Evolutionary conservation across 35 echinoderm and acorn worm species (phyloP).

Genomic region (Ptychodera flava): DNA sequence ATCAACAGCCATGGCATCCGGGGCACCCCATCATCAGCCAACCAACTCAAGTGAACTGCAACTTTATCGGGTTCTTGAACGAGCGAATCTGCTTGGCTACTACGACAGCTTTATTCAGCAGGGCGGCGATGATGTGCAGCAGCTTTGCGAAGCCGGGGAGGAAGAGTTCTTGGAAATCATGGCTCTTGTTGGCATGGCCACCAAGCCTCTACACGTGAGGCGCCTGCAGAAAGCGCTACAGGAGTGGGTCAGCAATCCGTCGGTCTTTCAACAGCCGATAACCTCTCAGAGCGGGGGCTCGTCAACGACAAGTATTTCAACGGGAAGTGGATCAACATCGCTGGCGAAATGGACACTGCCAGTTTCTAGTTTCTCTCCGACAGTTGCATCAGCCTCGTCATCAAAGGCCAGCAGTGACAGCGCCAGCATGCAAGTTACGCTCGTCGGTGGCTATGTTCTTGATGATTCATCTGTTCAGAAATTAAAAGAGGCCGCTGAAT

Average conservation of each 20-base stretch:
- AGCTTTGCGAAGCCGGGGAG: constrained; percentile 88
- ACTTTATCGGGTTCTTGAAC: constrained; percentile 68
- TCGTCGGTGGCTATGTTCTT: neutral
- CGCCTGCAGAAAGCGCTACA: constrained; percentile 86
- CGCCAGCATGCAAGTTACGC: neutral
- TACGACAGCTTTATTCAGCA: constrained; percentile 89
- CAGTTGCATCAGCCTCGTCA: neutral
- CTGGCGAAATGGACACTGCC: neutral
- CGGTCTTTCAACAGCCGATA: constrained; percentile 28
- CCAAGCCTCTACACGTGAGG: constrained; percentile 87
- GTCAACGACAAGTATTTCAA: neutral
- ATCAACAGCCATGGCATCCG: neutral
- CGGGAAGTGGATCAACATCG: no score
- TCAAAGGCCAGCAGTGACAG: neutral
- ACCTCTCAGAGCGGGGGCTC: neutral
- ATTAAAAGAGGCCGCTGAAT: constrained; percentile 27
- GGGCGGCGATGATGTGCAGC: constrained; percentile 91
- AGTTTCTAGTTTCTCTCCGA: neutral
- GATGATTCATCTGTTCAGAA: constrained; percentile 26
- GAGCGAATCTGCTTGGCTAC: constrained; percentile 82
- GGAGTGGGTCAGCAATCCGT: constrained; percentile 71
- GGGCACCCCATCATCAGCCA: constrained; percentile 14
- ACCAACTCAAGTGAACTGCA: constrained; percentile 41
- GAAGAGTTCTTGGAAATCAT: constrained; percentile 97
- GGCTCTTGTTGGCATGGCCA: constrained; percentile 92